These are phyloP conservation scores for Crocuta crocuta DNA, from an alignment of 2,113 vertebrate species.

Conservation along the genomic window DNA sequence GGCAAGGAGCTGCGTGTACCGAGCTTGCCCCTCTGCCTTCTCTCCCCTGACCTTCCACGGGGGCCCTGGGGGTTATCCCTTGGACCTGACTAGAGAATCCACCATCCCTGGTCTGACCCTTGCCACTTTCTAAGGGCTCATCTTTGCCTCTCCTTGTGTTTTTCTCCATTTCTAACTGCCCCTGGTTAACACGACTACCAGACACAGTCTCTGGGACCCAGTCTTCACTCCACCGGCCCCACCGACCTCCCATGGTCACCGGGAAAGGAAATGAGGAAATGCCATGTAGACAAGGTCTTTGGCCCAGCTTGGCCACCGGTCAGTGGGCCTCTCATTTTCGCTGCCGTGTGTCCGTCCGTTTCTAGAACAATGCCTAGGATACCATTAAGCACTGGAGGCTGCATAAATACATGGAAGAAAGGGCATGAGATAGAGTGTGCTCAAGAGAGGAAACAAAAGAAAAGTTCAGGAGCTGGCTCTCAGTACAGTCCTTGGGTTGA, in stretches of 20 bases:
- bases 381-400: accelerated
- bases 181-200: not conserved
- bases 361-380: not conserved
- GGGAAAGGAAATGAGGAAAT: not conserved
- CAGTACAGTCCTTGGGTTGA: slow-evolving; percentile 48
- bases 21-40: not conserved
- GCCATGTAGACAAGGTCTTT: accelerated
- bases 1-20: accelerated
- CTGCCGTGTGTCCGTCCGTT: accelerated
- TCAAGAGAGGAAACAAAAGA: slow-evolving; percentile 24
- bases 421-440: not conserved
- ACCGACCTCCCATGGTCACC: too few species aligned
- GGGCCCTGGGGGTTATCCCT: not conserved
- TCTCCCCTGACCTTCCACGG: accelerated
- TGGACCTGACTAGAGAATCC: not conserved
- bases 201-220: not conserved
- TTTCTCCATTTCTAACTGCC: not conserved
- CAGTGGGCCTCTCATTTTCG: accelerated
- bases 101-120: not conserved
- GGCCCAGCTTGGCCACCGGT: not conserved
- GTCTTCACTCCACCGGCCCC: not conserved
- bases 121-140: not conserved
- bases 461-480: slow-evolving; percentile 42
- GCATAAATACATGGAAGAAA: not conserved
- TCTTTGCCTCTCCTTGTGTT: not conserved